These are phyloP conservation scores for Myiothlypis coronata DNA, from an alignment of 2,797 vertebrate species.

Conservation along the genomic window DNA sequence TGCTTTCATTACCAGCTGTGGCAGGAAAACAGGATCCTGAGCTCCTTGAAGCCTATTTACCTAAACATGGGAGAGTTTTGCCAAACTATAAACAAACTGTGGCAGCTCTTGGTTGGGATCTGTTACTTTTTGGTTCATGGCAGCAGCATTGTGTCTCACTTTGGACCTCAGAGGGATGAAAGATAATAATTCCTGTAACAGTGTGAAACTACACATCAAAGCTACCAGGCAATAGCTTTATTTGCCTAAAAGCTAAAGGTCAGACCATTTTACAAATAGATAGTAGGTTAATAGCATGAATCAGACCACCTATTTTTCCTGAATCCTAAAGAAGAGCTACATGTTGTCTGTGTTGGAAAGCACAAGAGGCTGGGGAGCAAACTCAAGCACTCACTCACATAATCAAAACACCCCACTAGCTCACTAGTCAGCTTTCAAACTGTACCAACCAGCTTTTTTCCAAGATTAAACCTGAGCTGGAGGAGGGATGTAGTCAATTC, in stretches of 20 bases:
- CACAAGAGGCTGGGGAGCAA: neutral
- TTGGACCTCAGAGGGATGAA: neutral
- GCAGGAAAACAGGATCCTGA: neutral
- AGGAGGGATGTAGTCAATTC: neutral
- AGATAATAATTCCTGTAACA: neutral
- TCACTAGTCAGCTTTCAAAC: neutral
- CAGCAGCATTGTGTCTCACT: neutral
- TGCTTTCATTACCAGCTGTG: neutral
- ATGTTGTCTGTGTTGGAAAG: neutral
- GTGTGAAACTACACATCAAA: neutral
- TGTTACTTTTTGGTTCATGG: neutral
- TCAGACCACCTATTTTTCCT: neutral
- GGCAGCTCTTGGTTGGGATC: neutral
- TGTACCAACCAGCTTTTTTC: neutral
- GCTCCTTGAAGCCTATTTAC: neutral
- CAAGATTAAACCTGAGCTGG: neutral
- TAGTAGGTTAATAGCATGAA: neutral
- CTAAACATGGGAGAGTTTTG: neutral
- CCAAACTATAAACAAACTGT: neutral
- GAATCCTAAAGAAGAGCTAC: neutral
- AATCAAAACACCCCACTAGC: neutral
- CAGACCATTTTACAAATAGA: neutral
- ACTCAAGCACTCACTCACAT: fast-evolving
- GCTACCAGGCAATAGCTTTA: neutral
- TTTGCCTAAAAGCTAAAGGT: neutral